Base-by-base conservation (phyloP, 2,113 vertebrate species). In the Polypterus senegalus region DNA sequence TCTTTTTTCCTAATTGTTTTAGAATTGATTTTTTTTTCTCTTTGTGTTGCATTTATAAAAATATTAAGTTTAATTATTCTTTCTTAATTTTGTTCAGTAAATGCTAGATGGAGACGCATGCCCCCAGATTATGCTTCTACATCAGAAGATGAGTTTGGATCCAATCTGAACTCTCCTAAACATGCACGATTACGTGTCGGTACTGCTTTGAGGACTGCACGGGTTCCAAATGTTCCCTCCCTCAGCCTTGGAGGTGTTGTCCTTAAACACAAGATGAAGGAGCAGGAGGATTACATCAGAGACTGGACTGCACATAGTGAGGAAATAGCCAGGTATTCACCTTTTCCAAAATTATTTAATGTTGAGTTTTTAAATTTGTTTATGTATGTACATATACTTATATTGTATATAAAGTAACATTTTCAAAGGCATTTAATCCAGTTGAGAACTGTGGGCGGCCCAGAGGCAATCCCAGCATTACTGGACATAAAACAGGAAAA, bases 291-390 rank as follows among this genome's bases (percentile, higher is more conserved):
- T 66, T 99, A 99, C 79, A 97, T 99, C 72, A 83, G 90, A 44
- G 94, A 99, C 63, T 99, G 96, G 95, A 99, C 96, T 8, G 93
- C 94, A 47, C 96, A 99, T 78, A 89, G 96, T 53, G 96, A 99
- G 76, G 96, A 99, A 82, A 99, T 98, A 67, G 95, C 95, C 79
- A 98, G 95, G 96, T 98, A 86, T 64, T 69, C 57, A 82, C 75
- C 72, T 63, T 45, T 9, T 52, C 71, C 27, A 27, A 27, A 27
- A 27, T 27, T 27, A 27, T 9, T 9, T 54, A 54, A 9, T 9
- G 9, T 9, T 9, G 53, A 9, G 9, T 4, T n/a, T 4, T n/a
- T 55, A 55, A n/a, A 4, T 4, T n/a, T 55, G 27, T 55, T 4
- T 55, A 55, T 55, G 4, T 55, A 55, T 55, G 27, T 55, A 55